Base-by-base conservation (phyloP, 1,140 invertebrate genomes). In the Macrostomum lignano region DNA sequence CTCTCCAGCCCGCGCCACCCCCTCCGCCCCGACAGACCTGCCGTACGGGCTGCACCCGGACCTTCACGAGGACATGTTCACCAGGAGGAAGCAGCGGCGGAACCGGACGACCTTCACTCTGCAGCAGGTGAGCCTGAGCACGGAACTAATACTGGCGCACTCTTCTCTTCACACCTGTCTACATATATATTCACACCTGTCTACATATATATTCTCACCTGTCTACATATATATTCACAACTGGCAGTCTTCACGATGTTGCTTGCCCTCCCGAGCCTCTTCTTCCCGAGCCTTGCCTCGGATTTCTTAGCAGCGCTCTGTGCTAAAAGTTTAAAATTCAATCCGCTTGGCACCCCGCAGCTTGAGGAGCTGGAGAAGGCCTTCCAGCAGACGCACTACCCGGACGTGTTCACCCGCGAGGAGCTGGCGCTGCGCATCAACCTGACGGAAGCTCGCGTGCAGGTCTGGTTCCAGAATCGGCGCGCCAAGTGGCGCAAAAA, bases 381-480 rank as follows among this genome's bases (percentile, higher is more conserved):
- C 35, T 99, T 98, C 59, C 74, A 84, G 43, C 94, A 96, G 67
- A 91, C 79, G 42, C 88, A 98, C 65, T 99, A 98, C 58, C 91
- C 91, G 7, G 91, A 98, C 62, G 98, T 99, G 55, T 99, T 98
- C 65, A 93, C 82, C 53, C 67, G 91, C 56, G 91, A 99, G 61
- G 91, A 98, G 64, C 64, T 99, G 46, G 91, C 91, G 35, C 66
- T 86, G 56, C 84, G 81, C 46, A 99, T 88, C 38, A 96, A 96
- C 67, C 69, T 99, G 42, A 98, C 98, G 59, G 91, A 99, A 64
- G 91, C 91, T 29, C 68, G 91, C 61, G 98, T 98, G 69, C 91
- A 99, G 74, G 91, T 96, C 0, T 58, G 55, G 55, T 58, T 58
- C 38, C 55, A 58, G 39, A 58, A 58, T 39, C 39, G 55, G 21